Percentiles rank a stretch among this genome's conserved stretches.
Conservation (phyloP, 1,140 invertebrate genomes). For the Cataglyphis hispanica region DNA sequence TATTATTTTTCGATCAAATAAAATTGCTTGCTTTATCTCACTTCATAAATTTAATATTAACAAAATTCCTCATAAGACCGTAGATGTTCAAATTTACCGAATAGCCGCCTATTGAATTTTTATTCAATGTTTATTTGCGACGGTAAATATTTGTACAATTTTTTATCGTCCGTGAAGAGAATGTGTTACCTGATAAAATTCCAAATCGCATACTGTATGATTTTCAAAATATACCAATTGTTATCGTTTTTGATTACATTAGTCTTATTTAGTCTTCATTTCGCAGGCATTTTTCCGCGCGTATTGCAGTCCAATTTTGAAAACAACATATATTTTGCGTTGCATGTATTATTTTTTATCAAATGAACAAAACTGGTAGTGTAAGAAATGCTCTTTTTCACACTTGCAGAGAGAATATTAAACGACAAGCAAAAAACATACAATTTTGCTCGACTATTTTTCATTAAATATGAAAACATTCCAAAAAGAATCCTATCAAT, state of each 20-base stretch:
- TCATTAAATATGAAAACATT: not conserved
- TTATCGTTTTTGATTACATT: slow-evolving; percentile 1
- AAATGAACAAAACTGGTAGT: not conserved
- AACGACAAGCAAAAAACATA: not conserved
- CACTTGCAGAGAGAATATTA: not conserved
- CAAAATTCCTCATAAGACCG: not conserved
- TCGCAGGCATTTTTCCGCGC: not conserved
- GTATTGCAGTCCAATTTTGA: slow-evolving; percentile 1
- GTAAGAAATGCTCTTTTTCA: not conserved
- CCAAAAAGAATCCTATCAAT: not conserved
- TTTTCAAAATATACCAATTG: not conserved
- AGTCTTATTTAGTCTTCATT: slow-evolving; percentile 39
- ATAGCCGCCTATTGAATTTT: not conserved
- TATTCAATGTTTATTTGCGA: not conserved
- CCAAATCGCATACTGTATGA: not conserved
- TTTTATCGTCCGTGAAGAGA: not conserved
- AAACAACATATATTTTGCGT: not conserved
- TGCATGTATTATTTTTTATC: slow-evolving; percentile 6
- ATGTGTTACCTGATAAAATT: slow-evolving; percentile 13
- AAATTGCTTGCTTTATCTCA: not conserved
- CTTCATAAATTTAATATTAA: slow-evolving; percentile 21
- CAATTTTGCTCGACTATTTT: not conserved
- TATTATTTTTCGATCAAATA: not conserved
- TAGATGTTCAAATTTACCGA: not conserved
- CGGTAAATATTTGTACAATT: slow-evolving; percentile 16